Conservation (phyloP, 1,140 invertebrate species). For the Ips nitidus region DNA sequence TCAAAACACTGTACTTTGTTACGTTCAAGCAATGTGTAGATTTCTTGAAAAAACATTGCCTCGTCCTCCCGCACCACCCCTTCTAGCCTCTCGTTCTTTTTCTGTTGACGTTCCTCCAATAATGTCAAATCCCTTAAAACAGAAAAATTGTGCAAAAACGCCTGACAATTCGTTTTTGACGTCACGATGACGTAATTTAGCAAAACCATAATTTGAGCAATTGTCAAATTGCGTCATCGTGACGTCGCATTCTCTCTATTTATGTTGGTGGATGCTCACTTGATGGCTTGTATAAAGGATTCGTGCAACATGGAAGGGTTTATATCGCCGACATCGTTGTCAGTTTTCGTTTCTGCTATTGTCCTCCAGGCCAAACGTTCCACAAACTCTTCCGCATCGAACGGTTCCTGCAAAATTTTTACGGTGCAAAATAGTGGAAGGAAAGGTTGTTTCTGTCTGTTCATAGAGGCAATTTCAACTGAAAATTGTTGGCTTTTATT, state of each 20-base stretch:
- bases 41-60: slow-evolving; percentile 76
- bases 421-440: slow-evolving; percentile 10
- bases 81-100: slow-evolving; percentile 87
- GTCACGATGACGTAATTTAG: no score
- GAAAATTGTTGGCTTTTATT: no score
- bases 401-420: slow-evolving; percentile 71
- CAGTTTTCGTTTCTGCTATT: slow-evolving; percentile 72
- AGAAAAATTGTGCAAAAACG: slow-evolving; percentile 14
- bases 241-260: no score
- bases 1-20: slow-evolving; percentile 66
- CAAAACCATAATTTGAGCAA: not conserved
- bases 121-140: slow-evolving; percentile 66
- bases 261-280: slow-evolving; percentile 54
- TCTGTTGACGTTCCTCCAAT: slow-evolving; percentile 81
- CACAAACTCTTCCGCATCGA: slow-evolving; percentile 96
- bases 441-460: not conserved
- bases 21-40: slow-evolving; percentile 81
- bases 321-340: slow-evolving; percentile 65
- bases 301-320: slow-evolving; percentile 82
- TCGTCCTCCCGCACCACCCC: slow-evolving; percentile 84
- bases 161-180: no score
- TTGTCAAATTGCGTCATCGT: not conserved
- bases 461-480: not conserved
- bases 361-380: slow-evolving; percentile 94
- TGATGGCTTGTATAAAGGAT: slow-evolving; percentile 89